phyloP scores from a whole-genome alignment of 2,113 vertebrate species.

The Onychorhynchus coronatus region DNA sequence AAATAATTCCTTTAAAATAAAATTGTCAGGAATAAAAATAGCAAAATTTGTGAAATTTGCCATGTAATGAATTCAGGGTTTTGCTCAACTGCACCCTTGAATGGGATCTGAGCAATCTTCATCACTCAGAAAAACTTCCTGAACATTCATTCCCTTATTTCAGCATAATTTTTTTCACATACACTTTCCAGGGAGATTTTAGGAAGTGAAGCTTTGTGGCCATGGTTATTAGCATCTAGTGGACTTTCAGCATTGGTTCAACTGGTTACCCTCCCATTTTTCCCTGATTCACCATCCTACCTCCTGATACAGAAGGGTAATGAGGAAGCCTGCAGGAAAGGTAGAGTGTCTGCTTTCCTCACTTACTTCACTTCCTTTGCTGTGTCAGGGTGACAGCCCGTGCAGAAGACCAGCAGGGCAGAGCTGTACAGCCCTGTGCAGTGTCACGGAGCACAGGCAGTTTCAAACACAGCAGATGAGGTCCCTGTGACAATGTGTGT shows the following conservation, averaged over 20 bases:
- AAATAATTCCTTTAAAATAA: background rate
- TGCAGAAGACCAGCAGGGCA: background rate
- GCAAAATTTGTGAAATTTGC: background rate
- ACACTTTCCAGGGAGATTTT: slow-evolving; percentile 78
- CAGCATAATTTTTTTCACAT: slow-evolving; percentile 8
- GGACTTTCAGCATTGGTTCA: slow-evolving; percentile 77
- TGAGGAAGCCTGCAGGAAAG: slow-evolving; percentile 74
- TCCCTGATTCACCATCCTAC: slow-evolving; percentile 76
- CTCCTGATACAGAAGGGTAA: slow-evolving; percentile 83
- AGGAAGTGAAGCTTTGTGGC: slow-evolving; percentile 84
- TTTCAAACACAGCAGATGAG: background rate
- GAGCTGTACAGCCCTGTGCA: background rate
- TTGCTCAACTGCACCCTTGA: background rate
- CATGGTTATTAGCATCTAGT: slow-evolving; percentile 78
- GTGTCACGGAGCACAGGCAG: background rate
- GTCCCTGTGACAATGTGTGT: background rate
- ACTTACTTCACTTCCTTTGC: background rate
- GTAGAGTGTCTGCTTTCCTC: slow-evolving; percentile 57
- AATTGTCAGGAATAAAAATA: background rate
- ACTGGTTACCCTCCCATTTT: slow-evolving; percentile 70
- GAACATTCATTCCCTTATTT: background rate
- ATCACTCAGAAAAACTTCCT: background rate
- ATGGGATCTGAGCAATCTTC: background rate
- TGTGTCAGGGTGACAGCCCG: background rate
- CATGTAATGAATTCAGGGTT: background rate